Conservation (phyloP, 1,140 invertebrate genomes). For the Helicoverpa zea region DNA sequence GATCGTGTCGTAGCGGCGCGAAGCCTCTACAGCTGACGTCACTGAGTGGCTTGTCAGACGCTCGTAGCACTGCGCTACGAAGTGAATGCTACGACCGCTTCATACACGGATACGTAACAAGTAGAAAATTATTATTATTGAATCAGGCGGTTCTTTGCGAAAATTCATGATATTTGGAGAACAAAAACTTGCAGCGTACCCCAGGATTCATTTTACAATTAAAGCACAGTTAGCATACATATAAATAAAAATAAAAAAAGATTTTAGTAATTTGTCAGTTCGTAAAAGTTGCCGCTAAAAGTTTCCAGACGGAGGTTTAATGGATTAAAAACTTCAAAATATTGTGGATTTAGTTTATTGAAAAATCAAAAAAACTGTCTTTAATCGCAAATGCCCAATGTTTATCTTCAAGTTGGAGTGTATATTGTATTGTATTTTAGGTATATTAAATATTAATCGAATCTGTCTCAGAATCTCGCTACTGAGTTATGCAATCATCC, state of each 20-base stretch:
- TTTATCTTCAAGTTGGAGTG: background rate
- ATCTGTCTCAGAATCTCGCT: background rate
- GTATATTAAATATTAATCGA: background rate
- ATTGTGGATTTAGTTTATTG: background rate
- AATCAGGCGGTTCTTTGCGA: too few relatives aligned
- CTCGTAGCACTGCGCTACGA: constrained; percentile 46
- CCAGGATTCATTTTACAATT: too few relatives aligned
- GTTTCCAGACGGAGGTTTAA: background rate
- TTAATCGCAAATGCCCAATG: background rate
- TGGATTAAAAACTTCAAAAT: background rate
- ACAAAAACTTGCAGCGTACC: too few relatives aligned
- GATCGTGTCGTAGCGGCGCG: constrained; percentile 33
- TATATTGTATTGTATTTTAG: background rate
- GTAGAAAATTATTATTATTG: background rate
- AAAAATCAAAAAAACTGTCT: background rate
- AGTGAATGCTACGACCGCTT: constrained; percentile 27
- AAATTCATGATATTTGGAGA: too few relatives aligned
- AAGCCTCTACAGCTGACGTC: constrained; percentile 37
- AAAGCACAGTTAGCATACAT: background rate
- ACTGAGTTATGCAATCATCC: background rate
- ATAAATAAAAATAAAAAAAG: background rate
- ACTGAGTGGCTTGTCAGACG: constrained; percentile 30
- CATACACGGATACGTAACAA: constrained; percentile 2
- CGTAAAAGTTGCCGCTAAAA: background rate
- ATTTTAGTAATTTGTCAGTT: background rate